Conservation (phyloP, 1,140 invertebrate genomes). For the Drosophila malerkotliana region DNA sequence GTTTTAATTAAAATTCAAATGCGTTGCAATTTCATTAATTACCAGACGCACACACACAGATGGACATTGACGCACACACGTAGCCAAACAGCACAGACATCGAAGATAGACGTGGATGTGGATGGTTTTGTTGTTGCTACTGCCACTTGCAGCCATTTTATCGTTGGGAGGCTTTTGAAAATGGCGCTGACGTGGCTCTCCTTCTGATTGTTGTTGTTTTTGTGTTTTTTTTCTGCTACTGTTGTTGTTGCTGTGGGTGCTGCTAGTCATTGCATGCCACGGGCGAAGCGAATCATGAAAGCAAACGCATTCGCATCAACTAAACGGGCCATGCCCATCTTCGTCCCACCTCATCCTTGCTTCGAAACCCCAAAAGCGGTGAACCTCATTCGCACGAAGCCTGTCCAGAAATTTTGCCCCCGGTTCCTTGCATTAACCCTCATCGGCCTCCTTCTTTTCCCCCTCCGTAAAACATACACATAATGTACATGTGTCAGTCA, state of each 20-base stretch:
- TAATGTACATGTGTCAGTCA: conserved; percentile 73
- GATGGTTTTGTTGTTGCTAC: conserved; percentile 10
- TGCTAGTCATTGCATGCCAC: conserved; percentile 71
- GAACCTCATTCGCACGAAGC: conserved; percentile 72
- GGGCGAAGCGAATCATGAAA: conserved; percentile 73
- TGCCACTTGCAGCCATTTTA: conserved; percentile 77
- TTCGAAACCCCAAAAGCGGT: conserved; percentile 38
- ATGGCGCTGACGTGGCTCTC: conserved; percentile 71
- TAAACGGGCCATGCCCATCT: conserved; percentile 32
- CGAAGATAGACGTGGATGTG: conserved; percentile 5
- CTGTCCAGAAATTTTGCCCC: conserved; percentile 25
- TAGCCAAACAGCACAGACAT: conserved; percentile 14
- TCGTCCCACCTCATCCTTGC: background rate
- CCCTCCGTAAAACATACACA: conserved; percentile 7
- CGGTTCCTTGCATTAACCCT: too few relatives aligned
- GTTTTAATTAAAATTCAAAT: conserved; percentile 83
- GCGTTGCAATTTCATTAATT: conserved; percentile 82
- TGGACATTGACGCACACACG: conserved; percentile 18
- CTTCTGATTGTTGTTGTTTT: background rate
- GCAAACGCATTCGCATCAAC: conserved; percentile 76
- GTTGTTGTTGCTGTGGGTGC: conserved; percentile 3
- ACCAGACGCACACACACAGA: conserved; percentile 50
- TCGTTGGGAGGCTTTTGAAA: conserved; percentile 69
- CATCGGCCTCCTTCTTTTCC: background rate
- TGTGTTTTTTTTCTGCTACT: background rate